phyloP scores from a whole-genome alignment of 2,797 vertebrate species.

The Catamblyrhynchus diadema region DNA sequence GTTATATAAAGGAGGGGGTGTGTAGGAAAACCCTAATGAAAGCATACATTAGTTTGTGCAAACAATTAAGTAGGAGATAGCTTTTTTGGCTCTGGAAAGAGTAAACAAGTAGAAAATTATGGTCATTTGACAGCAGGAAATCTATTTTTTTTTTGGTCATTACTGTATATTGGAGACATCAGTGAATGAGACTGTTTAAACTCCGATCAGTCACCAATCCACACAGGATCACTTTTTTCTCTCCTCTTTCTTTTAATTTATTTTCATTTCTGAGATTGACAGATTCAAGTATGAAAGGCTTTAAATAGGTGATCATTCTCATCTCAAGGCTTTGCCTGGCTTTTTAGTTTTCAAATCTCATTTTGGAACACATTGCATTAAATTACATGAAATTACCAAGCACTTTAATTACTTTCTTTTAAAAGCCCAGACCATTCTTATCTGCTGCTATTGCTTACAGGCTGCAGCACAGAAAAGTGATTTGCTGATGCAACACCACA shows the following conservation, averaged over 20 bases:
- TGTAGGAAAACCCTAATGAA: neutral
- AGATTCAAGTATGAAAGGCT: slow-evolving; percentile 6
- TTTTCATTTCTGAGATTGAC: slow-evolving; percentile 35
- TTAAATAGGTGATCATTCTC: slow-evolving; percentile 25
- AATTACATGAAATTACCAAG: slow-evolving; percentile 15
- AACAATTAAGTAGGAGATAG: slow-evolving; percentile 4
- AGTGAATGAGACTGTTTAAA: slow-evolving; percentile 32
- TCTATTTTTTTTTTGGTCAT: slow-evolving; percentile 14
- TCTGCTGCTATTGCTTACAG: neutral
- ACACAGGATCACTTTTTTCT: slow-evolving; percentile 32
- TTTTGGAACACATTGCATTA: slow-evolving; percentile 21
- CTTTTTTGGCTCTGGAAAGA: neutral
- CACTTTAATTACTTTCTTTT: slow-evolving; percentile 35
- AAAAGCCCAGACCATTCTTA: neutral
- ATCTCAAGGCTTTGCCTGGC: slow-evolving; percentile 5
- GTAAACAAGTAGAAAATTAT: slow-evolving; percentile 41
- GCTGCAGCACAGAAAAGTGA: neutral
- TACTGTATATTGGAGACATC: neutral
- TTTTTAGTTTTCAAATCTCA: slow-evolving; percentile 32
- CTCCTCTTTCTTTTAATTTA: neutral
- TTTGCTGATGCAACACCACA: neutral
- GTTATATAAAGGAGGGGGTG: neutral
- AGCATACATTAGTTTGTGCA: neutral
- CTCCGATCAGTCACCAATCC: slow-evolving; percentile 4
- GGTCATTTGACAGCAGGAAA: slow-evolving; percentile 32